Conservation (phyloP, 2,113 vertebrate genomes). For the Aptenodytes patagonicus region DNA sequence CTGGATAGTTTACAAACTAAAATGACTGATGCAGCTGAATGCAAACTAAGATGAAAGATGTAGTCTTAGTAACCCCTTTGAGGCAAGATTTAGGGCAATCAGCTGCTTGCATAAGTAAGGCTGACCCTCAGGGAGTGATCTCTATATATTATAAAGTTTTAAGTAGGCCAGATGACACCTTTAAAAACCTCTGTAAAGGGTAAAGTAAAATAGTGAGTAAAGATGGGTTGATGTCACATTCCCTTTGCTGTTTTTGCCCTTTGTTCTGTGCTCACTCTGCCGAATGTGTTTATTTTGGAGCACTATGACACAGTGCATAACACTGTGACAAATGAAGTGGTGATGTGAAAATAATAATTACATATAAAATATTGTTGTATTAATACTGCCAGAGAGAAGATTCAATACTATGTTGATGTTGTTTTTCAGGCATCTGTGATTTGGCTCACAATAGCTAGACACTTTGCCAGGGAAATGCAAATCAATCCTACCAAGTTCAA, state of each 20-base stretch:
- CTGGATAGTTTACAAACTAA: not conserved
- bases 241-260: not conserved
- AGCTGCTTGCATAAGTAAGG: not conserved
- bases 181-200: not conserved
- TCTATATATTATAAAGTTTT: not conserved
- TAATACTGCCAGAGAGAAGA: not conserved
- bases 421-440: not conserved
- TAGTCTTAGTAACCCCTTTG: not conserved
- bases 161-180: conserved; percentile 14
- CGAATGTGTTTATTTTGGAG: conserved; percentile 2
- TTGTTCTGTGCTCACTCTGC: not conserved
- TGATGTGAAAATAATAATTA: conserved; percentile 27
- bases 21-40: not conserved
- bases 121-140: conserved; percentile 11
- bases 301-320: not conserved
- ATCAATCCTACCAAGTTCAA: not conserved
- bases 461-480: not conserved
- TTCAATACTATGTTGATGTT: not conserved
- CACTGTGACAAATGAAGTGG: not conserved
- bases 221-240: not conserved
- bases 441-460: not conserved
- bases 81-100: conserved; percentile 16
- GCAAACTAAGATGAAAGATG: not conserved
- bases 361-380: not conserved
- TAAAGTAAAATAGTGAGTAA: not conserved